phyloP scores from a whole-genome alignment of 2,888 invertebrate genomes.

The Aquatica leii region DNA sequence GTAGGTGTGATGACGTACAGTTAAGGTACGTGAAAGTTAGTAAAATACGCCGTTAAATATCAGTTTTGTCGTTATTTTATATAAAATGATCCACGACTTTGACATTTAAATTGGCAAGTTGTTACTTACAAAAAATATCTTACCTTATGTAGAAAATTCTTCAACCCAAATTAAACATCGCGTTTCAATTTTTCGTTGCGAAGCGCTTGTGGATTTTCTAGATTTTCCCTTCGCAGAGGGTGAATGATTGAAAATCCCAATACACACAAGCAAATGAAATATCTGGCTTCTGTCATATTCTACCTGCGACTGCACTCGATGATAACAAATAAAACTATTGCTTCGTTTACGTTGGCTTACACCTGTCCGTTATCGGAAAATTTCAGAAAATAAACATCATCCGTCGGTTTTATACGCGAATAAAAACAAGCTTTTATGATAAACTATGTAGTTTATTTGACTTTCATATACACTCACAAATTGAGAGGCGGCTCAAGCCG shows the following conservation, averaged over 20 bases:
- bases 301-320: slow-evolving; percentile 22
- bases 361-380: slow-evolving; percentile 16
- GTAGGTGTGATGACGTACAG: too few relatives aligned
- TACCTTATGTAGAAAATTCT: too few relatives aligned
- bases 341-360: slow-evolving; percentile 18
- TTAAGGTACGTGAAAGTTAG: too few relatives aligned
- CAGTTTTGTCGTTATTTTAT: too few relatives aligned
- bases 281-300: slow-evolving; percentile 27
- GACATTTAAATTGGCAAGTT: slow-evolving; percentile 8
- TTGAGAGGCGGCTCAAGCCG: slow-evolving; percentile 63
- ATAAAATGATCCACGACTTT: neutral
- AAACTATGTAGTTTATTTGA: slow-evolving; percentile 65
- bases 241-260: slow-evolving; percentile 29
- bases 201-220: slow-evolving; percentile 2
- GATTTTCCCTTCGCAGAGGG: slow-evolving; percentile 15
- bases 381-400: slow-evolving; percentile 5
- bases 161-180: too few relatives aligned
- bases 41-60: too few relatives aligned
- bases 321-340: slow-evolving; percentile 32
- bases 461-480: slow-evolving; percentile 65
- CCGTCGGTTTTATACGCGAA: slow-evolving; percentile 17
- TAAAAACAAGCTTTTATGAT: slow-evolving; percentile 54
- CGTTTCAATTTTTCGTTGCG: slow-evolving; percentile 1
- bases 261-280: slow-evolving; percentile 25
- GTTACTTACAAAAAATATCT: neutral